Conservation (phyloP, 2,797 vertebrate species). For the Kryptopterus vitreolus region DNA sequence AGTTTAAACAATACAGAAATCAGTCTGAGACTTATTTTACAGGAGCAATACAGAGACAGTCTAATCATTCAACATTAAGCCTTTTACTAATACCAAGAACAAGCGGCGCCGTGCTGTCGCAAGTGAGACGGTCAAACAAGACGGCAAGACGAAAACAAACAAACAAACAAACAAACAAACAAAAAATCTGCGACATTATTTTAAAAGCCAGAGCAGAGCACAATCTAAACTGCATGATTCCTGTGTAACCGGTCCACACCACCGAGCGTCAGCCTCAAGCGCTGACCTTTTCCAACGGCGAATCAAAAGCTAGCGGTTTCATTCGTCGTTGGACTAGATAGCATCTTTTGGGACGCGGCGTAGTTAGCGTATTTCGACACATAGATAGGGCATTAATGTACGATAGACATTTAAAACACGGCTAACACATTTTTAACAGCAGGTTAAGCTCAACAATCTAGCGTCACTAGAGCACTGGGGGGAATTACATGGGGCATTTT, state of each 20-base stretch:
- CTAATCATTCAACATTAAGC: neutral
- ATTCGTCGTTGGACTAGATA: neutral
- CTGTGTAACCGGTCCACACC: neutral
- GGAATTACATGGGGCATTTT: neutral
- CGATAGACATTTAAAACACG: neutral
- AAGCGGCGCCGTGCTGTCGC: neutral
- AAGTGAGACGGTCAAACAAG: neutral
- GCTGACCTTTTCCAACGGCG: neutral
- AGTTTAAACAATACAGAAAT: constrained; percentile 9
- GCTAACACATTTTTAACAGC: neutral
- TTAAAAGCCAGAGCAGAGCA: neutral
- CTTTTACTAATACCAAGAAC: neutral
- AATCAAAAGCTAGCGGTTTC: neutral
- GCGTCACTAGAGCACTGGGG: neutral
- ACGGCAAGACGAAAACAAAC: no score
- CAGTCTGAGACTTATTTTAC: neutral
- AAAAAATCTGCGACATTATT: neutral
- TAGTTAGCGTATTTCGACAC: neutral
- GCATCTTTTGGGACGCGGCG: neutral
- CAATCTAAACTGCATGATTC: constrained; percentile 19
- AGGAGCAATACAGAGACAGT: neutral
- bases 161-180: no score
- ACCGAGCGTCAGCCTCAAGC: neutral
- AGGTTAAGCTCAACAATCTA: neutral
- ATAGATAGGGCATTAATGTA: neutral